These are phyloP conservation scores for Odobenus rosmarus DNA, from an alignment of 2,113 vertebrate species.

Conservation along the genomic window DNA sequence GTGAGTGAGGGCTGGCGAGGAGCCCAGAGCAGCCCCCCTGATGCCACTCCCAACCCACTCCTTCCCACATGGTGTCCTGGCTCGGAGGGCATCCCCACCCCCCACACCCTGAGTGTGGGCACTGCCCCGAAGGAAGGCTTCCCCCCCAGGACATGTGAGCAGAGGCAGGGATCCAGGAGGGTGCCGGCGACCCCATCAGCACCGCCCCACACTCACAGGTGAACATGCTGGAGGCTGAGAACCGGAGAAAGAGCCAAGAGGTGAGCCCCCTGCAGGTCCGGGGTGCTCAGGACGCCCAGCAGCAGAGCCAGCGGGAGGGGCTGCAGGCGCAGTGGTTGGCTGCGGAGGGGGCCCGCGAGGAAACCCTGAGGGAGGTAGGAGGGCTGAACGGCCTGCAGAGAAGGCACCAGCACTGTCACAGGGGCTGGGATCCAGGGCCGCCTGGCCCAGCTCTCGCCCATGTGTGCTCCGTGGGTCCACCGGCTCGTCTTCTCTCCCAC, in stretches of 20 bases:
- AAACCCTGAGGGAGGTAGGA: conserved; percentile 88
- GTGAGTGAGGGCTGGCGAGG: neutral
- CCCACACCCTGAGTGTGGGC: accelerated
- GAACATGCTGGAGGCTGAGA: conserved; percentile 87
- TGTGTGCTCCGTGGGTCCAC: neutral
- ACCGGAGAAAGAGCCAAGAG: conserved; percentile 82
- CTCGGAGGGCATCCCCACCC: accelerated
- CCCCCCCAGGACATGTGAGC: neutral
- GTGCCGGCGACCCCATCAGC: accelerated
- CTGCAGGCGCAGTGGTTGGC: conserved; percentile 83
- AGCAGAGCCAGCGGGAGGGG: conserved; percentile 80
- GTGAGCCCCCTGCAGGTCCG: conserved; percentile 84
- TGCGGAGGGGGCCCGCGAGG: conserved; percentile 83
- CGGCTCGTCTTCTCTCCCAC: neutral
- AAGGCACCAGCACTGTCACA: neutral
- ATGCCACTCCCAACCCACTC: neutral
- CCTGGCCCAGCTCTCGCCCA: neutral
- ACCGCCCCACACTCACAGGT: conserved; percentile 77
- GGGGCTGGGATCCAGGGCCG: neutral
- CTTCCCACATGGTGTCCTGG: neutral
- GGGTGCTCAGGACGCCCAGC: conserved; percentile 83
- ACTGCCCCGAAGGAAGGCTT: neutral
- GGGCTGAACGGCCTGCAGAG: neutral
- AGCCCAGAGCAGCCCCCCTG: neutral
- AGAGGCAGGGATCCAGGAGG: neutral